Base-by-base conservation (phyloP, 2,888 invertebrate species). In the Dichetophora obliterata region DNA sequence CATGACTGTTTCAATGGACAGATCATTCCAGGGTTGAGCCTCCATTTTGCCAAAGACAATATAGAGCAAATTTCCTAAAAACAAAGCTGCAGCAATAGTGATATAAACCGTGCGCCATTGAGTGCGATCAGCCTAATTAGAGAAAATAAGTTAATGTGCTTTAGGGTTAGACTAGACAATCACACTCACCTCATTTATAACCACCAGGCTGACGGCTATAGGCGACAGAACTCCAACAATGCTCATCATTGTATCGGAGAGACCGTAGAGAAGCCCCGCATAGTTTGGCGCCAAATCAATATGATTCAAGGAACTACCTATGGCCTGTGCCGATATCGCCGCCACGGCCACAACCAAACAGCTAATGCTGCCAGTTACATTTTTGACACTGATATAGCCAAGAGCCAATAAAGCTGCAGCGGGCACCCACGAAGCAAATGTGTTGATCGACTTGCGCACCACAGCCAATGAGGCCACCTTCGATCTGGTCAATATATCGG, bases 211-310 rank as follows among this genome's bases (percentile, higher is more conserved):
- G 0, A 95, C 94, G 27, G 93, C 90, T 0, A 95, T 88, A 0
- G 96, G 96, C 0, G 95, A 95, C 81, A 95, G 89, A 79, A 96
- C 93, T 72, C 95, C 94, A 88, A 94, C 93, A 14, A 95, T 90
- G 83, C 94, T 95, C 0, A 94, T 93, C n/a, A 92, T 90, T 11
- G 94, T 93, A 86, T 96, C 96, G 1, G 95, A 95, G 82, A 96
- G 92, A 5, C 88, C 96, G 95, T 96, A 95, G 81, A 96, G 89
- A 0, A 94, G 93, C 31, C 96, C 96, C 2, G 96, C 94, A 86
- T 93, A 95, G 86, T 94, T 95, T 0, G 96, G 95, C 6, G 96
- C 94, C 71, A 96, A 90, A 89, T 96, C 96, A 80, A 96, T 94
- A 84, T 95, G 95, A 81, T 95, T 96, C 93, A 91, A 91, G 93